These are phyloP conservation scores for Aeoliscus strigatus DNA, from an alignment of 2,797 vertebrate genomes.

Conservation along the genomic window DNA sequence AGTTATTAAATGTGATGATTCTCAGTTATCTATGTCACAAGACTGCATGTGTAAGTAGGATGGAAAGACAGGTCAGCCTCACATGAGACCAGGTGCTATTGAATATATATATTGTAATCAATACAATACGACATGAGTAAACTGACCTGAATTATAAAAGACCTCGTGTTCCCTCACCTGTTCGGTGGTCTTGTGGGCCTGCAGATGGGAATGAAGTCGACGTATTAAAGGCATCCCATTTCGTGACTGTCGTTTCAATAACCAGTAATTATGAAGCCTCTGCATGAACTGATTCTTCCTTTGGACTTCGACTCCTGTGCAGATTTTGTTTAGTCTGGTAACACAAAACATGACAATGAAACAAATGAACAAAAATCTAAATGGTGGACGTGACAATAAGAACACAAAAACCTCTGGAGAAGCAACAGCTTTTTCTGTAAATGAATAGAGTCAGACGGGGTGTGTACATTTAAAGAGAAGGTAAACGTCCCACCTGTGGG, in stretches of 20 bases:
- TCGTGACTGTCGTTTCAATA: conserved; percentile 92
- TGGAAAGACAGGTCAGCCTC: too few relatives aligned
- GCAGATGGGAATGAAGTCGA: conserved; percentile 89
- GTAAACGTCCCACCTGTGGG: conserved; percentile 82
- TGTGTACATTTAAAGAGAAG: conserved; percentile 11
- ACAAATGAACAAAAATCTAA: too few relatives aligned
- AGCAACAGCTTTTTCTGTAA: background rate
- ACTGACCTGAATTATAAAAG: background rate
- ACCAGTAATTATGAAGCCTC: conserved; percentile 96
- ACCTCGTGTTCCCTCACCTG: conserved; percentile 74
- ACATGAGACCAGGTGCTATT: too few relatives aligned
- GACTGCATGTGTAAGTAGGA: too few relatives aligned
- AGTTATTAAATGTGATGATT: too few relatives aligned
- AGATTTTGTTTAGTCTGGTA: conserved; percentile 93
- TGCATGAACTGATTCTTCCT: conserved; percentile 98
- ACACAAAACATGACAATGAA: too few relatives aligned
- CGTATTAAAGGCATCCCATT: conserved; percentile 95
- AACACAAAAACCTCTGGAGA: background rate
- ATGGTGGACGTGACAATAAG: too few relatives aligned
- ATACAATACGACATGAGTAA: too few relatives aligned
- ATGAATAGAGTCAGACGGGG: background rate
- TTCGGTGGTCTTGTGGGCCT: conserved; percentile 85
- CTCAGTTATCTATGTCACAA: too few relatives aligned
- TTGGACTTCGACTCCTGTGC: conserved; percentile 90
- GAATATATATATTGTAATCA: too few relatives aligned